phyloP scores from a whole-genome alignment of 2,113 vertebrate genomes.

The Leptosomus discolor region DNA sequence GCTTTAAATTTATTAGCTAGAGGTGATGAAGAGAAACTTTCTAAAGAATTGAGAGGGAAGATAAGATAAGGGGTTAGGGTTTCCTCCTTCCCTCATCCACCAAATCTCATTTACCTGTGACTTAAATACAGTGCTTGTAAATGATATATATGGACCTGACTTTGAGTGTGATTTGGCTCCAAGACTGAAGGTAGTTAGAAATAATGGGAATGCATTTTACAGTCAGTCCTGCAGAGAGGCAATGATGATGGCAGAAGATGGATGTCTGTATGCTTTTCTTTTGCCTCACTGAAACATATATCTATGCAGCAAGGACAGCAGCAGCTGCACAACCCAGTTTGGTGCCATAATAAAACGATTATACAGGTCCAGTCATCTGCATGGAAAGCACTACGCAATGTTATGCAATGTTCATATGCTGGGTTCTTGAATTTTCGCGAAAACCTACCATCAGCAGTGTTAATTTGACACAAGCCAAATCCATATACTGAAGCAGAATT shows the following conservation, averaged over 20 bases:
- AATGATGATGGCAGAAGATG: background rate
- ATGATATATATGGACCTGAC: background rate
- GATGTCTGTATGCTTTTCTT: background rate
- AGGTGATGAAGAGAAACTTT: constrained; percentile 48
- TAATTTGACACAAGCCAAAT: background rate
- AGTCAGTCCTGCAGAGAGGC: background rate
- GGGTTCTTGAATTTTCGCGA: background rate
- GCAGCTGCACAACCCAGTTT: background rate
- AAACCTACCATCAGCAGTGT: background rate
- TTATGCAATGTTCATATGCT: background rate
- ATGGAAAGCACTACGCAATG: background rate
- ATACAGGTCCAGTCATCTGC: background rate
- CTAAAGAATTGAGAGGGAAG: constrained; percentile 12
- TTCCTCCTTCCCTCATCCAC: background rate
- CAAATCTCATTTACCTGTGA: background rate
- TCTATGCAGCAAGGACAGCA: background rate
- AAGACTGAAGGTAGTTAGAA: background rate
- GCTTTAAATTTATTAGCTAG: constrained; percentile 10
- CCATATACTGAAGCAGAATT: background rate
- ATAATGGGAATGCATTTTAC: background rate
- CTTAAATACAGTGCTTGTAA: background rate
- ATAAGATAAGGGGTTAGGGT: background rate
- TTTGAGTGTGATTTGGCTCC: background rate
- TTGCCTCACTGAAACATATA: background rate
- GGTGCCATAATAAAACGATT: background rate